Percentiles rank a stretch among this genome's conserved stretches.
These are phyloP conservation scores for Entomyzon cyanotis DNA, from an alignment of 2,113 vertebrate species.

Conservation along the genomic window DNA sequence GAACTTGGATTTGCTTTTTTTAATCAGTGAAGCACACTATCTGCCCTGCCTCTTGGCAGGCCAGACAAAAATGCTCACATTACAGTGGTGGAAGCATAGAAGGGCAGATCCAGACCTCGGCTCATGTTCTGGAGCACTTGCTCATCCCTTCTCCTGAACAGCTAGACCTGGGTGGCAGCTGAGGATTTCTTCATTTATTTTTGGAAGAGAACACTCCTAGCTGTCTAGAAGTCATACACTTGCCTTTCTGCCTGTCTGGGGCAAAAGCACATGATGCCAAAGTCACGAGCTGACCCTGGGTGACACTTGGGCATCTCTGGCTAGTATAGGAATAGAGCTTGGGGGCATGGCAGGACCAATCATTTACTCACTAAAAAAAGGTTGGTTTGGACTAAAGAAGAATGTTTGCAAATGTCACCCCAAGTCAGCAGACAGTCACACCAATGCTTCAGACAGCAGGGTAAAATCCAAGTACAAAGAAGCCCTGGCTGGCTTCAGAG, in stretches of 20 bases:
- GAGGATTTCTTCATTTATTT: neutral
- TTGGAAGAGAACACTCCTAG: neutral
- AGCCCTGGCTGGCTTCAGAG: neutral
- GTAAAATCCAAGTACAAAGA: neutral
- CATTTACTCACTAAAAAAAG: neutral
- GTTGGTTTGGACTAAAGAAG: neutral
- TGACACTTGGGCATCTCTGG: neutral
- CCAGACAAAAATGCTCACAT: neutral
- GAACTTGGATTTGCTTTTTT: neutral
- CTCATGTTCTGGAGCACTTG: neutral
- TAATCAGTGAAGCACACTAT: neutral
- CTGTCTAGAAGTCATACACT: slow-evolving; percentile 5
- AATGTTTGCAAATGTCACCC: neutral
- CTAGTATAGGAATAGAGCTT: neutral
- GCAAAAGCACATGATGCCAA: neutral
- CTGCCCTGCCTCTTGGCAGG: neutral
- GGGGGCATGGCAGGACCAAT: neutral
- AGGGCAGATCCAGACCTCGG: neutral
- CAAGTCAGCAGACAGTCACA: neutral
- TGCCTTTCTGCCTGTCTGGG: neutral
- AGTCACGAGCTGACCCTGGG: neutral
- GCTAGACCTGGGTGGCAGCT: neutral
- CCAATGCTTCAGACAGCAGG: neutral
- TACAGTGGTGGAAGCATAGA: neutral
- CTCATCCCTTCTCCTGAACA: neutral